Evolutionary conservation across 2,888 invertebrate species (phyloP).

Genomic region (Tridacna gigas): DNA sequence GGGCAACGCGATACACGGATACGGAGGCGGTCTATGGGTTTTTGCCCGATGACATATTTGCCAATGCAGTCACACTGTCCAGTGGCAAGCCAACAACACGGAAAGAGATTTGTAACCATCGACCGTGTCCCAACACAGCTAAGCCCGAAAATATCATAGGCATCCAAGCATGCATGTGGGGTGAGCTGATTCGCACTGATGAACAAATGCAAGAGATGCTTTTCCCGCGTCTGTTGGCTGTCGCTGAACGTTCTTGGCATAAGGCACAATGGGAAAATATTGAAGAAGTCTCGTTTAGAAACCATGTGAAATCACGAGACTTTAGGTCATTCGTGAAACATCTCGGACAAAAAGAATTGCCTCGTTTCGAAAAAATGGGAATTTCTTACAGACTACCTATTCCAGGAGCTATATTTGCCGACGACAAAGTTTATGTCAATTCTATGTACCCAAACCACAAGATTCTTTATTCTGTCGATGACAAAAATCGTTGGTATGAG

Average conservation of each 20-base stretch:
- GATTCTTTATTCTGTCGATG: conserved; percentile 43
- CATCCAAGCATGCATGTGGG: conserved; percentile 80
- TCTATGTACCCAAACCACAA: conserved; percentile 55
- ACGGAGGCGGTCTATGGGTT: conserved; percentile 75
- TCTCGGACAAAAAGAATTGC: conserved; percentile 72
- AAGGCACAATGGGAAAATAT: conserved; percentile 77
- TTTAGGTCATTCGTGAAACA: conserved; percentile 74
- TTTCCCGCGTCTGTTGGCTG: conserved; percentile 76
- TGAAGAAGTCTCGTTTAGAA: conserved; percentile 28
- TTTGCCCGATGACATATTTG: conserved; percentile 71
- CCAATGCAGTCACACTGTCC: conserved; percentile 67
- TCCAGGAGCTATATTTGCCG: conserved; percentile 71
- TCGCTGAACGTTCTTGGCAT: conserved; percentile 82
- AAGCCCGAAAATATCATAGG: conserved; percentile 80
- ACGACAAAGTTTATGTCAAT: conserved; percentile 51
- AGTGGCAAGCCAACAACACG: conserved; percentile 70
- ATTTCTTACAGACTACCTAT: conserved; percentile 74
- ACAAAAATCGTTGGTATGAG: not conserved
- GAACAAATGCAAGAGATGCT: conserved; percentile 74
- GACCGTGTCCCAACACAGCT: conserved; percentile 68
- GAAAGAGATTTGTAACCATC: conserved; percentile 63
- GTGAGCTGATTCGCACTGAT: conserved; percentile 71
- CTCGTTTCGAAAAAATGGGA: conserved; percentile 67
- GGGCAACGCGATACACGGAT: conserved; percentile 81
- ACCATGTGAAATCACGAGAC: conserved; percentile 56